Conservation (phyloP, 2,113 vertebrate genomes). For the Petromus typicus region DNA sequence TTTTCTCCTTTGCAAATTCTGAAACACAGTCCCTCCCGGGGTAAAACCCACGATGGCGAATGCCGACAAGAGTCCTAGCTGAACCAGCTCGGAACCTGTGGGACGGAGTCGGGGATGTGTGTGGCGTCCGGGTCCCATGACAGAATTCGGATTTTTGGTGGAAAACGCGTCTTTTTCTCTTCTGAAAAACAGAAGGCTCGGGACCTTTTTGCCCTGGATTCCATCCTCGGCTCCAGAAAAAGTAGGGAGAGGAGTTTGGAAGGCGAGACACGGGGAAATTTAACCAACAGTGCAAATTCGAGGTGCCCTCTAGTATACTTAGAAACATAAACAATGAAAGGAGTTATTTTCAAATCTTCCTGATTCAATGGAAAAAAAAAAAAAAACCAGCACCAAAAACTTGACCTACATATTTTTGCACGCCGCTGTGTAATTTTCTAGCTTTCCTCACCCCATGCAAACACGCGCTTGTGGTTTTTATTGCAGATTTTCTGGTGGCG, state of each 20-base stretch:
- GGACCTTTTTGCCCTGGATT: background rate
- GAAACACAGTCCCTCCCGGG: too few relatives aligned
- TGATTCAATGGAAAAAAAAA: background rate
- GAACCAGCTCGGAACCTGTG: too few relatives aligned
- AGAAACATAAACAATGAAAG: background rate
- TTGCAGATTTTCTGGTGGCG: background rate
- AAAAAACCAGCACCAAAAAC: too few relatives aligned
- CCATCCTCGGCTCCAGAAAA: background rate
- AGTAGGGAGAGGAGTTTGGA: background rate
- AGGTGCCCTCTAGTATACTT: background rate
- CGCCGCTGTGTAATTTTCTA: rapidly evolving
- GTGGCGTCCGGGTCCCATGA: too few relatives aligned
- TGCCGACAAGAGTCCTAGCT: too few relatives aligned
- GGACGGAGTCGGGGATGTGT: too few relatives aligned
- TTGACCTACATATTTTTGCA: rapidly evolving
- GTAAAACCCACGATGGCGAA: too few relatives aligned
- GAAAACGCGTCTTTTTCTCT: too few relatives aligned
- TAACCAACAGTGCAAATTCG: background rate
- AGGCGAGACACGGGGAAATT: rapidly evolving
- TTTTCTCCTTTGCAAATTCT: too few relatives aligned
- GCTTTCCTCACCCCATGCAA: rapidly evolving
- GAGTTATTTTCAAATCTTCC: background rate
- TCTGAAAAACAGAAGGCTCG: background rate
- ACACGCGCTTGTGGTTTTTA: too few relatives aligned
- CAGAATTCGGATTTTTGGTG: too few relatives aligned